Conservation (phyloP, 2,797 vertebrate species). For the Microctenopoma lineatum region DNA sequence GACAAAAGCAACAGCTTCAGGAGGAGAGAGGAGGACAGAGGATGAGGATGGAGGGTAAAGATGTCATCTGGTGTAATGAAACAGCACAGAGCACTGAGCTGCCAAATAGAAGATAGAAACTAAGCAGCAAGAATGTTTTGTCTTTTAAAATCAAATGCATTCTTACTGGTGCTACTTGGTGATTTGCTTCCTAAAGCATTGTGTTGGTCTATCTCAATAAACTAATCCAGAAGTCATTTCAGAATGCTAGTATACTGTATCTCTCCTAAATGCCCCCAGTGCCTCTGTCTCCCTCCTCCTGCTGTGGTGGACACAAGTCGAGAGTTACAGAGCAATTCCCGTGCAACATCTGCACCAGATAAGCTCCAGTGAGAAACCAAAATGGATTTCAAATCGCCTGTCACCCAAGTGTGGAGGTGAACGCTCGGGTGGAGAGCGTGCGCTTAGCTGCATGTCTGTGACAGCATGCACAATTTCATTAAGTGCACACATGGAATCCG, state of each 20-base stretch:
- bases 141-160: too few species aligned
- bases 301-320: constrained; percentile 30
- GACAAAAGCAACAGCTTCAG: constrained; percentile 22
- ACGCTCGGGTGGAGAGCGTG: constrained; percentile 27
- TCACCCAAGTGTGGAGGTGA: constrained; percentile 35
- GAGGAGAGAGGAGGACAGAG: constrained; percentile 18
- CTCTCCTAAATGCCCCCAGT: not conserved
- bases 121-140: too few species aligned
- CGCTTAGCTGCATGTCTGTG: constrained; percentile 18
- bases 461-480: constrained; percentile 35
- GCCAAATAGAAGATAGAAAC: too few species aligned
- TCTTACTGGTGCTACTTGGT: not conserved
- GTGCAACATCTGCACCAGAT: constrained; percentile 40
- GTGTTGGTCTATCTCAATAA: not conserved
- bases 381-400: constrained; percentile 40
- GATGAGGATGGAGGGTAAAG: constrained; percentile 19
- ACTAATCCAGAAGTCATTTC: constrained; percentile 1
- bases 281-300: constrained; percentile 18
- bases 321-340: constrained; percentile 37
- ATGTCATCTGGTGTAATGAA: constrained; percentile 12
- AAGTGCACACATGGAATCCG: constrained; percentile 12
- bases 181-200: not conserved
- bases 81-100: not conserved
- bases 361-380: constrained; percentile 39
- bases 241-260: too few species aligned